Evolutionary conservation across 2,797 vertebrate genomes (phyloP).

Genomic region (Leptoclinus maculatus): DNA sequence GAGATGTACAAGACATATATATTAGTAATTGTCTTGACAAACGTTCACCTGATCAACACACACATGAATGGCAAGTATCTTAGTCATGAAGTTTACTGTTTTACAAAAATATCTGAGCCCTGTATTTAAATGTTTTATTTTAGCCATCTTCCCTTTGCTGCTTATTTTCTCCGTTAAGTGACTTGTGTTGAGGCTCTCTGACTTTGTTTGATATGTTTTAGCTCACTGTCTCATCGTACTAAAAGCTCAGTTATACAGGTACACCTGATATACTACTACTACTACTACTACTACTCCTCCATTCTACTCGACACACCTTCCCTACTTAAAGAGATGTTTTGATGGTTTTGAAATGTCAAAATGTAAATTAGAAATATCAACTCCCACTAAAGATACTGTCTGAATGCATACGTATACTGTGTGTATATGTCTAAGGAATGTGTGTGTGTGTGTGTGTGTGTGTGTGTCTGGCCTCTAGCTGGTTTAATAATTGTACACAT

Average conservation of each 20-base stretch:
- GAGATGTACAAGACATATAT: too few relatives aligned
- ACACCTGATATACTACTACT: background rate
- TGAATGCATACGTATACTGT: background rate
- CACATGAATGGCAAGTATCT: too few relatives aligned
- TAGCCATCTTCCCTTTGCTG: background rate
- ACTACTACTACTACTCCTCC: background rate
- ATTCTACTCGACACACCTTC: background rate
- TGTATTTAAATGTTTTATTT: too few relatives aligned
- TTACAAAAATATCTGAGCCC: too few relatives aligned
- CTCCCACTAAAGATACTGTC: background rate
- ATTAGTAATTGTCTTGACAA: too few relatives aligned
- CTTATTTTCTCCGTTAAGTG: background rate
- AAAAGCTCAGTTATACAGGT: background rate
- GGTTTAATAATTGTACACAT: constrained; percentile 83
- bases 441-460: constrained; percentile 37
- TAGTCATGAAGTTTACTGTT: background rate
- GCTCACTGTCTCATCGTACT: background rate
- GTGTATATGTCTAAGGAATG: constrained; percentile 23
- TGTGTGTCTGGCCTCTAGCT: constrained; percentile 43
- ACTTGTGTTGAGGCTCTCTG: background rate
- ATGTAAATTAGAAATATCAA: background rate
- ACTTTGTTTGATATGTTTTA: background rate
- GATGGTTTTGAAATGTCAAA: background rate
- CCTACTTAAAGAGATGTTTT: background rate
- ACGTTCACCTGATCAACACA: too few relatives aligned